These are phyloP conservation scores for Lutjanus argentimaculatus DNA, from an alignment of 2,797 vertebrate species.

Conservation along the genomic window DNA sequence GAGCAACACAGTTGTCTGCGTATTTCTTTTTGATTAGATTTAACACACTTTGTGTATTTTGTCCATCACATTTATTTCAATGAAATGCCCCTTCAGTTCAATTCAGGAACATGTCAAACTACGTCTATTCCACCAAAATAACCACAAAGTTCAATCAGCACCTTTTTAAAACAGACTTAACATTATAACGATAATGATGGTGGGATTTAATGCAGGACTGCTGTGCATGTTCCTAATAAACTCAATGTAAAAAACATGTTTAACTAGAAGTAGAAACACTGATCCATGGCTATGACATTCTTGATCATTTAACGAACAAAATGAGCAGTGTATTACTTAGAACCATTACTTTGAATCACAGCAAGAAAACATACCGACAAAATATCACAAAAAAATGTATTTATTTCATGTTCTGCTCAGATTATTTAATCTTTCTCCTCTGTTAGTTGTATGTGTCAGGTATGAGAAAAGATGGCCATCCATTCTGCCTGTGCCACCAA, in stretches of 20 bases:
- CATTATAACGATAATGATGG: neutral
- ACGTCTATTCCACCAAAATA: neutral
- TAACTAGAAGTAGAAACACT: neutral
- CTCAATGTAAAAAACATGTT: neutral
- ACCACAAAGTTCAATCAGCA: neutral
- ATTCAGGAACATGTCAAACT: too few relatives aligned
- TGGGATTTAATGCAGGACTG: neutral
- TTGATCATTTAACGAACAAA: neutral
- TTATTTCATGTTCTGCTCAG: too few relatives aligned
- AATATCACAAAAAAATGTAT: too few relatives aligned
- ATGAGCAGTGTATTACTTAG: neutral
- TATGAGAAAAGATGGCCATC: too few relatives aligned
- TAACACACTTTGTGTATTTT: neutral
- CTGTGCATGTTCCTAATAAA: neutral
- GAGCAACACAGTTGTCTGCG: neutral
- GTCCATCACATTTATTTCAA: neutral
- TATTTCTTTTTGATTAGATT: too few relatives aligned
- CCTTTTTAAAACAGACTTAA: too few relatives aligned
- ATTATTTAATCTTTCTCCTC: neutral
- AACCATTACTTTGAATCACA: too few relatives aligned
- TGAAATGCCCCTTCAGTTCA: neutral
- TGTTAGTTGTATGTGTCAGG: too few relatives aligned
- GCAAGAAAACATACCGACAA: too few relatives aligned
- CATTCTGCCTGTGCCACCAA: too few relatives aligned
- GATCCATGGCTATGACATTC: neutral